Evolutionary conservation across 2,888 invertebrate species (phyloP), one percentile per base, ranked within the genome.

Genomic region (Alloplasta piceator): DNA sequence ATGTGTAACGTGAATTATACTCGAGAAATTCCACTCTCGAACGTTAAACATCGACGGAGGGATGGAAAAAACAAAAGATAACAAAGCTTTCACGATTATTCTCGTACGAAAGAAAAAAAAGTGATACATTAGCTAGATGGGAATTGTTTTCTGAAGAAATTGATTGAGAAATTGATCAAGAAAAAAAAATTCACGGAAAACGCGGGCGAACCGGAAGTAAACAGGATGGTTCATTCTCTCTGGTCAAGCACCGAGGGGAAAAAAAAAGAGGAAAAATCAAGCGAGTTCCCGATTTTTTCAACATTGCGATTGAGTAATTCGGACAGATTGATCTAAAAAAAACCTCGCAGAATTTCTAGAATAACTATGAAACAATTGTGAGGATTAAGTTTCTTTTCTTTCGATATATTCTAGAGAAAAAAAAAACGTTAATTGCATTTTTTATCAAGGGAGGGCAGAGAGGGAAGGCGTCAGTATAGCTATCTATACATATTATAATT

Each of bases 401-500:
- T 52, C 41, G 56, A 60, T 78, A 52, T 64, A 60, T 58, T 68
- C 68, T 38, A 39, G 61, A 52, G 60, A 50, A 68, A 39, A 50
- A 67, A 67, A 63, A 56, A 56, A 46, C 64, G 56, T 56, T 63
- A 73, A 58, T n/a, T 48, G 12, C n/a, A 46, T 38, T 72, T 39
- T 43, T 68, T 72, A 46, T 16, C 60, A 52, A 16, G 61, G 26
- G 9, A 10, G 55, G 41, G 38, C 48, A 48, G 16, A 14, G 58
- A 56, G 67, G 61, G 26, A 63, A 60, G 60, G 71, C 67, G 78
- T 67, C 71, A 63, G 80, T 79, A 82, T 74, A 80, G 80, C 82
- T 84, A 82, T 83, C 82, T 88, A 86, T 87, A 88, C 87, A 89
- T 85, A 79, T 89, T 88, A 89, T 83, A 89, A 89, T 88, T 87